phyloP scores from a whole-genome alignment of 2,113 vertebrate genomes.

The Lophotis ruficrista region DNA sequence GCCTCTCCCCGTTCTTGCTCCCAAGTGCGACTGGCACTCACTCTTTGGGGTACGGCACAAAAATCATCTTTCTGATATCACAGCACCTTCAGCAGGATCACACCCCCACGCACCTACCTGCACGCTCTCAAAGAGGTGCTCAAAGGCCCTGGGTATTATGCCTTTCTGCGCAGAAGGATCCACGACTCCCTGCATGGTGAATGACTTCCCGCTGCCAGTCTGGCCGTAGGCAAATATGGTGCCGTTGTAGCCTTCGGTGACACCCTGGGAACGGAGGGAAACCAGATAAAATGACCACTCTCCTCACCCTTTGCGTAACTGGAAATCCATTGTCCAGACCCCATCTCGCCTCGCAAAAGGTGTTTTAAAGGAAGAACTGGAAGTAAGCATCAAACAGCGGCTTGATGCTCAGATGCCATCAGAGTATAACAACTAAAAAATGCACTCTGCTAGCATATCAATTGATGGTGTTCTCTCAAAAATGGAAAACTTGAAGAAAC shows the following conservation, averaged over 20 bases:
- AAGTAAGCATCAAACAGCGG: background rate
- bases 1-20: background rate
- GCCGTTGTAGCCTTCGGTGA: conserved; percentile 90
- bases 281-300: background rate
- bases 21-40: rapidly evolving
- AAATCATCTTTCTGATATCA: background rate
- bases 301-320: background rate
- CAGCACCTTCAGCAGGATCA: background rate
- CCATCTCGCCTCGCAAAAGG: background rate
- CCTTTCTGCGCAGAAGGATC: conserved; percentile 81
- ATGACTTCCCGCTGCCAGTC: conserved; percentile 92
- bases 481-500: background rate
- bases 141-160: conserved; percentile 87
- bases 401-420: background rate
- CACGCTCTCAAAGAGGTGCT: conserved; percentile 88
- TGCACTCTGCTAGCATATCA: background rate
- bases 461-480: background rate
- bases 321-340: background rate
- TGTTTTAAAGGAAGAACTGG: background rate
- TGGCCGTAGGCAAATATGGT: conserved; percentile 93
- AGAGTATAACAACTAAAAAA: background rate
- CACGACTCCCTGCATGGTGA: conserved; percentile 87
- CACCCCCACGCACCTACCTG: conserved; percentile 80
- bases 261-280: conserved; percentile 73
- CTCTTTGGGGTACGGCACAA: background rate